Base-by-base conservation (phyloP, 2,888 invertebrate species). In the Aleiodes testaceus region DNA sequence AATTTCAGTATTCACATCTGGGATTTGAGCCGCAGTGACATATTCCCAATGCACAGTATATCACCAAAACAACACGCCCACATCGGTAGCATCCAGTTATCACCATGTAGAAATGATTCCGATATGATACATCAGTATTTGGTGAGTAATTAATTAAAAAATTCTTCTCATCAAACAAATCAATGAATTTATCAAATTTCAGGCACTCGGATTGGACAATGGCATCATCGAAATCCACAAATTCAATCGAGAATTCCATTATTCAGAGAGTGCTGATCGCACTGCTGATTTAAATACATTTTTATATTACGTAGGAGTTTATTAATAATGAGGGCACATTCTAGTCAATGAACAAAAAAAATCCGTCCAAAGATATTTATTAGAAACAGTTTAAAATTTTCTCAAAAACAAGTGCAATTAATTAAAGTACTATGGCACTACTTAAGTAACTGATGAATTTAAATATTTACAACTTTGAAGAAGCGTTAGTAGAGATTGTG, bases 1-100 rank as follows among this genome's bases (percentile, higher is more conserved):
- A 18, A 55, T 79, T 88, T 85, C 77, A 88, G 87, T 44, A 85
- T 91, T 52, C 88, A 90, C 72, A 81, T 90, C 45, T 91, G 91
- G 91, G 88, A 91, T 81, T 83, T 91, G 73, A 86, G 85, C 66
- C 85, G 84, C 59, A 90, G 89, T 75, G 90, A 90, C 78, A 87
- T 89, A 75, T 85, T 85, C 74, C 90, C 90, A 0, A 81, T 86
- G 26, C 83, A 87, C 78, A 88, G 88, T 3, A 79, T 90, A 70
- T 86, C 87, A 2, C 87, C 88, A 73, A 85, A 83, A 49, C 86
- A 87, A 66, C 80, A 77, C 76, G 81, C 81, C 20, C 79, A 81
- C 9, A 86, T 90, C 14, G 86, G 81, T 59, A 86, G 85, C 74
- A 87, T 90, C 80, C 87, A 86, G 76, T 77, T 90, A 49, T 89